Base-by-base conservation (phyloP, 2,888 invertebrate species). In the Cheilosia variabilis region DNA sequence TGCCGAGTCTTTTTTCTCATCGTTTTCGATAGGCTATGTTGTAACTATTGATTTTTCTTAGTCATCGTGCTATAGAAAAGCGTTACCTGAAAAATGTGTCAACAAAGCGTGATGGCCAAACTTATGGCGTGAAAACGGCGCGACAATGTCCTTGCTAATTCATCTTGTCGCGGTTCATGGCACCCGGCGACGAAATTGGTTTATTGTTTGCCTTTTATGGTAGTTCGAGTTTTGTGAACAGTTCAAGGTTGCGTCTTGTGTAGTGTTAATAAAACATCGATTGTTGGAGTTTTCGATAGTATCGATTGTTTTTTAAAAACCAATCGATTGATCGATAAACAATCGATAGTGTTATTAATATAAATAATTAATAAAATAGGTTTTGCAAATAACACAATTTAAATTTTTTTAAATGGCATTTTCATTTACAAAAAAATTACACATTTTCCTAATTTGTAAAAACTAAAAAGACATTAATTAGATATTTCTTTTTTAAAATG, bases 211-310 rank as follows among this genome's bases (percentile, higher is more conserved):
- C 45, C 81, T 37, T 62, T 71, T 82, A 71, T 77, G 58, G 81
- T n/a, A 71, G 45, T 71, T 69, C 76, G 60, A 66, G 77, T 65
- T 76, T 37, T 76, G 17, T 41, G 41, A n/a, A 15, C 55, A 65
- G 58, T 82, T 82, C 81, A 82, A 82, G 81, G 81, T 82, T 82
- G 50, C 47, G 43, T 41, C 27, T 17, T 13, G 45, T 37, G 37
- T 53, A n/a, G n/a, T n/a, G n/a, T n/a, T n/a, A n/a, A n/a, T n/a
- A n/a, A n/a, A n/a, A n/a, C n/a, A n/a, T n/a, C n/a, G n/a, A n/a
- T n/a, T n/a, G n/a, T n/a, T n/a, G n/a, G n/a, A n/a, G n/a, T n/a
- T n/a, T n/a, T n/a, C n/a, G n/a, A n/a, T n/a, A n/a, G n/a, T n/a
- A n/a, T n/a, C n/a, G n/a, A n/a, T n/a, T n/a, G n/a, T n/a, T n/a